Evolutionary conservation across 2,888 invertebrate genomes (phyloP).

Genomic region (Caenorhabditis sp.): DNA sequence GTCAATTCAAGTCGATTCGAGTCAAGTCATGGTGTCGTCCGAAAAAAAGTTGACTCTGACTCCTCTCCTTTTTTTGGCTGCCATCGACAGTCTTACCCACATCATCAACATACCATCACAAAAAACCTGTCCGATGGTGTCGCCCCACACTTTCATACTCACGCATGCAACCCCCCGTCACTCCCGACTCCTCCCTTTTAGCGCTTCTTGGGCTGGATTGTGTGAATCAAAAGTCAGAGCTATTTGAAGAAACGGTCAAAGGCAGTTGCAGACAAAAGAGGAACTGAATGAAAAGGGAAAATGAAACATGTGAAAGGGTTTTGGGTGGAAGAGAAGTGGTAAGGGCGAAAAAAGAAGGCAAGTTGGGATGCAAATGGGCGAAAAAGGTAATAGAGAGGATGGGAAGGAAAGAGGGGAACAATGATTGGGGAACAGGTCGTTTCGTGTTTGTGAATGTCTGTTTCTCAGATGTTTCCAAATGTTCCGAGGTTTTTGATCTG

Average conservation of each 20-base stretch:
- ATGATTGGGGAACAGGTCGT: slow-evolving; percentile 52
- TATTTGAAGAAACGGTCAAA: too few species aligned
- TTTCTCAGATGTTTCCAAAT: slow-evolving; percentile 41
- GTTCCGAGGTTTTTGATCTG: slow-evolving; percentile 4
- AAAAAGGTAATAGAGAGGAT: slow-evolving; percentile 54
- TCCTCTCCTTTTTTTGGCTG: slow-evolving; percentile 27
- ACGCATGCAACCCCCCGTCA: slow-evolving; percentile 24
- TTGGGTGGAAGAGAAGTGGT: slow-evolving; percentile 15
- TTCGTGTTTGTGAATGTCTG: slow-evolving; percentile 29
- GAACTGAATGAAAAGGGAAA: neutral
- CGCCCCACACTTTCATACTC: slow-evolving; percentile 48
- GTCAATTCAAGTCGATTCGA: too few species aligned
- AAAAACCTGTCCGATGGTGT: slow-evolving; percentile 52
- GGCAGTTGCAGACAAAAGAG: too few species aligned
- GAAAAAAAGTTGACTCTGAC: slow-evolving; percentile 30
- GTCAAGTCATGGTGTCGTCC: neutral
- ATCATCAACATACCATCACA: slow-evolving; percentile 39
- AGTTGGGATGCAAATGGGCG: slow-evolving; percentile 52
- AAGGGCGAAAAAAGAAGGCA: slow-evolving; percentile 21
- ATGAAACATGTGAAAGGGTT: slow-evolving; percentile 7
- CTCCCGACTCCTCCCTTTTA: slow-evolving; percentile 25
- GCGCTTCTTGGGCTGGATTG: neutral
- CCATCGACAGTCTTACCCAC: slow-evolving; percentile 49
- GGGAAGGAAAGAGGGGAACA: slow-evolving; percentile 29
- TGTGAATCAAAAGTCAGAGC: too few species aligned